Evolutionary conservation across 2,113 vertebrate genomes (phyloP).

Genomic region (Stigmatopora nigra): DNA sequence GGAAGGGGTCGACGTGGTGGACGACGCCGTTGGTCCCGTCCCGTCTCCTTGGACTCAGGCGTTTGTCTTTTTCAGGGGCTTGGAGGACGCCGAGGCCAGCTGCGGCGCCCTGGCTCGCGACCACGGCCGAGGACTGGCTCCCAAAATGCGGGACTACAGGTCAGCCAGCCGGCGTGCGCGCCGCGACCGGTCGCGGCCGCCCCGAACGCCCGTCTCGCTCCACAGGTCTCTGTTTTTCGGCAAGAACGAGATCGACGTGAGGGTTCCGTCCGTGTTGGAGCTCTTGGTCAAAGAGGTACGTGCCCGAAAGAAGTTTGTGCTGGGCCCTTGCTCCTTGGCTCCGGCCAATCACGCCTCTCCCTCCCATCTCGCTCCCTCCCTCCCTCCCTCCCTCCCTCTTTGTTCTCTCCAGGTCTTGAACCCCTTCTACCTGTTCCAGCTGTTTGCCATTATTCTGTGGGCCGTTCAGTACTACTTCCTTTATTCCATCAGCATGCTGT

Average conservation of each 20-base stretch:
- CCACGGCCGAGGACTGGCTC: slow-evolving; percentile 78
- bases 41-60: too few relatives aligned
- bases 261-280: slow-evolving; percentile 92
- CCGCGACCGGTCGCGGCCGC: too few relatives aligned
- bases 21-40: too few relatives aligned
- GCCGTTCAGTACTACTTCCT: slow-evolving; percentile 85
- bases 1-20: too few relatives aligned
- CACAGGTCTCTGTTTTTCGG: slow-evolving; percentile 89
- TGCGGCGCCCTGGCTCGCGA: slow-evolving; percentile 79
- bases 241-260: slow-evolving; percentile 90
- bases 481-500: slow-evolving; percentile 84
- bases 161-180: too few relatives aligned
- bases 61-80: slow-evolving; percentile 71
- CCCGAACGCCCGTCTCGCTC: too few relatives aligned
- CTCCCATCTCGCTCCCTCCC: slow-evolving; percentile 5
- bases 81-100: slow-evolving; percentile 77
- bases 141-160: slow-evolving; percentile 80
- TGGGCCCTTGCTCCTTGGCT: not conserved
- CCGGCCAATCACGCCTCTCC: too few relatives aligned
- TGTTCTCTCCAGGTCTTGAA: slow-evolving; percentile 81
- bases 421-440: slow-evolving; percentile 97
- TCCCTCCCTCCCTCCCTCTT: not conserved
- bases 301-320: not conserved
- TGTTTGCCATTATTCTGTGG: slow-evolving; percentile 94
- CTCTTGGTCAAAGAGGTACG: slow-evolving; percentile 92